Conservation (phyloP, 2,888 invertebrate species). For the Gortyna flavago region DNA sequence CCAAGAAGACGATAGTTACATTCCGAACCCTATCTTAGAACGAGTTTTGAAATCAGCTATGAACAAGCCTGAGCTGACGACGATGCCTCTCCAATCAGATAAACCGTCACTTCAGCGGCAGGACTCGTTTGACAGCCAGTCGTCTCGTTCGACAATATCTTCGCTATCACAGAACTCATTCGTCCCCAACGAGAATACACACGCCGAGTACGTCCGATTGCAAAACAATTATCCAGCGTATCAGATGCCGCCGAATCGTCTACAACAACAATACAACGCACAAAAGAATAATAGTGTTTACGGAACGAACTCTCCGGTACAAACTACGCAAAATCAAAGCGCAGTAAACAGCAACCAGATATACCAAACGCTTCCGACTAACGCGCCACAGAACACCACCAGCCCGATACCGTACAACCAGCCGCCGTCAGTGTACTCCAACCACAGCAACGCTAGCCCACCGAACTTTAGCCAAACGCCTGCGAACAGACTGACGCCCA, state of each 20-base stretch:
- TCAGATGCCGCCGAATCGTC: slow-evolving; percentile 80
- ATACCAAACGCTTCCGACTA: slow-evolving; percentile 82
- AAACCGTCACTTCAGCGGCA: slow-evolving; percentile 86
- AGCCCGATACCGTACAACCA: slow-evolving; percentile 85
- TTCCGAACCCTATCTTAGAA: slow-evolving; percentile 97
- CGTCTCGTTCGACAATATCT: slow-evolving; percentile 88
- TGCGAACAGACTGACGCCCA: slow-evolving; percentile 84
- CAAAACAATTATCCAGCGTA: slow-evolving; percentile 84
- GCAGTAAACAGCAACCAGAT: slow-evolving; percentile 78
- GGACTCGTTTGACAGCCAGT: slow-evolving; percentile 89
- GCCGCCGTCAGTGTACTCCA: slow-evolving; percentile 81
- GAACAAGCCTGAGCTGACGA: slow-evolving; percentile 92
- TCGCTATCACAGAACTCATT: slow-evolving; percentile 86
- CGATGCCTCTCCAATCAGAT: slow-evolving; percentile 87
- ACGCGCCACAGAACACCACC: slow-evolving; percentile 75
- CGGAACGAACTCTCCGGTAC: slow-evolving; percentile 78
- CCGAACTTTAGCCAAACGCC: slow-evolving; percentile 77
- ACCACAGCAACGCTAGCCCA: slow-evolving; percentile 80
- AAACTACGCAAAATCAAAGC: slow-evolving; percentile 72
- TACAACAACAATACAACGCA: slow-evolving; percentile 80
- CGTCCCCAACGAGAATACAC: slow-evolving; percentile 77
- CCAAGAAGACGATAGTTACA: slow-evolving; percentile 96
- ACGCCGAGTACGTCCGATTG: slow-evolving; percentile 83
- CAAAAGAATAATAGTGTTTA: slow-evolving; percentile 82
- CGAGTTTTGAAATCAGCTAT: slow-evolving; percentile 95